Evolutionary conservation across 92 coral and sea anemone genomes (phyloP).

Genomic region (Hydrozoanthus gracilis): DNA sequence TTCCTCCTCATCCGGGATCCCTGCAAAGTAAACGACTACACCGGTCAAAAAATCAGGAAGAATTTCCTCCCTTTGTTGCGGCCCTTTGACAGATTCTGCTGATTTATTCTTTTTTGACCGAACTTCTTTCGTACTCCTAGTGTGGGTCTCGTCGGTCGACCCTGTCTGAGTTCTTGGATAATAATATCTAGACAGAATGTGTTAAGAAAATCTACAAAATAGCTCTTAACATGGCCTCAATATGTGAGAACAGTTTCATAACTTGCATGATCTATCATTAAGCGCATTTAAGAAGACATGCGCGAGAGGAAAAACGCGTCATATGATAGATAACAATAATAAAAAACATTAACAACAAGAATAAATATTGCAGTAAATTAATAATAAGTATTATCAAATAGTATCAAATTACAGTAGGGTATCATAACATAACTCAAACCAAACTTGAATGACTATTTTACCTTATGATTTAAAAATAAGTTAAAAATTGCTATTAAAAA

Average conservation of each 20-base stretch:
- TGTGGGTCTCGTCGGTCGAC: conserved; percentile 27
- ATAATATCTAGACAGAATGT: conserved; percentile 63
- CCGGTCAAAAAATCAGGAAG: conserved; percentile 84
- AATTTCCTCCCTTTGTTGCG: neutral
- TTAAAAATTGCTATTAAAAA: no score
- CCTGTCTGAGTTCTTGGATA: conserved; percentile 61
- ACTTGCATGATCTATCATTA: no score
- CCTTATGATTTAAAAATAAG: neutral
- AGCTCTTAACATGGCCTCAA: neutral
- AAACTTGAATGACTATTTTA: neutral
- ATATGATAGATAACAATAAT: no score
- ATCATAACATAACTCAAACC: no score
- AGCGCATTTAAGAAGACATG: no score
- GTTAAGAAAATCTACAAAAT: neutral
- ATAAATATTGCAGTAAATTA: no score
- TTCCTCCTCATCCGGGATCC: conserved; percentile 57
- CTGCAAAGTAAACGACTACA: conserved; percentile 70
- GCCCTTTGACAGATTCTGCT: neutral
- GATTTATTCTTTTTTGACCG: neutral
- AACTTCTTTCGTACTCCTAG: conserved; percentile 26
- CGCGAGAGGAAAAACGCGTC: no score
- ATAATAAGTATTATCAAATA: no score
- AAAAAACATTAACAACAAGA: no score
- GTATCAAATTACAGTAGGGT: no score
- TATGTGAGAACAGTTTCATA: no score